Conservation (phyloP, 2,888 invertebrate genomes). For the Periphyllus acericola region DNA sequence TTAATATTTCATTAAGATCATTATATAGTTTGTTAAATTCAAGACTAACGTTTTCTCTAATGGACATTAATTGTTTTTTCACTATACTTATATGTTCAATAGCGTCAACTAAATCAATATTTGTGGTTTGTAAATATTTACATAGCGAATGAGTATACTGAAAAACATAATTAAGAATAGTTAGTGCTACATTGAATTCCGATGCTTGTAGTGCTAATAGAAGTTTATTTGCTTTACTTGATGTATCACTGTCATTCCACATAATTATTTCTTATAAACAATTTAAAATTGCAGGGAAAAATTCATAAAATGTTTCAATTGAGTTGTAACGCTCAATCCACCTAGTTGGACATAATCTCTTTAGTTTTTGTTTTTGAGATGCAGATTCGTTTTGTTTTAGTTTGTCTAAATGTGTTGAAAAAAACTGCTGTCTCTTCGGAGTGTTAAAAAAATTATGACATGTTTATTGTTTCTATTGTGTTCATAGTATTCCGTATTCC, state of each 20-base stretch:
- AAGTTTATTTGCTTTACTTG: conserved; percentile 29
- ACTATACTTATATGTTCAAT: neutral
- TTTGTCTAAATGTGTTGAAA: neutral
- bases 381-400: conserved; percentile 13
- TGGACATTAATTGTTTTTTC: neutral
- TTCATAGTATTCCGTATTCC: conserved; percentile 12
- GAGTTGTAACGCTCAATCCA: conserved; percentile 37
- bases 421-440: conserved; percentile 24
- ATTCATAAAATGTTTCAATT: conserved; percentile 30
- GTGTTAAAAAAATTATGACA: conserved; percentile 30
- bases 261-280: conserved; percentile 30
- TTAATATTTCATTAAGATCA: neutral
- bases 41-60: neutral
- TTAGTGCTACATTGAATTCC: conserved; percentile 25
- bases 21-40: conserved; percentile 7
- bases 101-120: conserved; percentile 28
- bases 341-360: conserved; percentile 33
- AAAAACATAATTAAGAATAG: too few species aligned
- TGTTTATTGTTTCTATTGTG: neutral
- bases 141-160: too few species aligned
- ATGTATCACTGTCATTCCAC: conserved; percentile 38
- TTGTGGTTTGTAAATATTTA: too few species aligned
- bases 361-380: conserved; percentile 39
- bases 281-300: conserved; percentile 32
- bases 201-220: conserved; percentile 15